phyloP scores from a whole-genome alignment of 2,797 vertebrate species.

The Silurus aristotelis region DNA sequence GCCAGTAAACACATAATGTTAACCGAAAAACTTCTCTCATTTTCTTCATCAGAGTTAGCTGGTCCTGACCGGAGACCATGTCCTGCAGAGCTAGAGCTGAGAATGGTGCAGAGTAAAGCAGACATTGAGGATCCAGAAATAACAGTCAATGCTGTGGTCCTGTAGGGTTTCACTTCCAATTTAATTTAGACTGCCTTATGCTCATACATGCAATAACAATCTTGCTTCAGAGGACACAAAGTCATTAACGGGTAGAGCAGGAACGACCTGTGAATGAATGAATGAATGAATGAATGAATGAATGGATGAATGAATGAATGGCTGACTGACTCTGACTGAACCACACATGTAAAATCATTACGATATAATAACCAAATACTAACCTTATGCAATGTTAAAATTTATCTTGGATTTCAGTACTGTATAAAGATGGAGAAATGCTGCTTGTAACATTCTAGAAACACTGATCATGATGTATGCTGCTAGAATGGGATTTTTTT shows the following conservation, averaged over 20 bases:
- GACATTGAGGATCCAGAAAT: conserved; percentile 93
- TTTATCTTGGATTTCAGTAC: background rate
- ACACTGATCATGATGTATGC: background rate
- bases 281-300: background rate
- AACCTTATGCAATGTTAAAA: background rate
- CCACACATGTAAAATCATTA: background rate
- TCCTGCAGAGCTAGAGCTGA: conserved; percentile 89
- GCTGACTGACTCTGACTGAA: no score
- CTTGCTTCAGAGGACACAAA: background rate
- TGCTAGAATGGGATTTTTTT: background rate
- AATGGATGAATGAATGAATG: no score
- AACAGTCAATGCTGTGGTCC: no score
- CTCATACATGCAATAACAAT: background rate
- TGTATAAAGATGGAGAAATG: background rate
- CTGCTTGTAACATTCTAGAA: background rate
- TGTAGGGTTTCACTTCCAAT: no score
- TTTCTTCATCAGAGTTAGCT: conserved; percentile 76
- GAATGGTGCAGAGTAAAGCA: conserved; percentile 94
- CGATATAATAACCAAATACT: conserved; percentile 2
- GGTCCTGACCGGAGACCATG: conserved; percentile 85
- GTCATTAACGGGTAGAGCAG: background rate
- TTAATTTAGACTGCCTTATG: background rate
- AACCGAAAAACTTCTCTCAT: background rate
- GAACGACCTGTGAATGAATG: background rate
- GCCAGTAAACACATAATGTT: background rate